Conservation (phyloP, 2,113 vertebrate genomes). For the Gallinago jamesoni region DNA sequence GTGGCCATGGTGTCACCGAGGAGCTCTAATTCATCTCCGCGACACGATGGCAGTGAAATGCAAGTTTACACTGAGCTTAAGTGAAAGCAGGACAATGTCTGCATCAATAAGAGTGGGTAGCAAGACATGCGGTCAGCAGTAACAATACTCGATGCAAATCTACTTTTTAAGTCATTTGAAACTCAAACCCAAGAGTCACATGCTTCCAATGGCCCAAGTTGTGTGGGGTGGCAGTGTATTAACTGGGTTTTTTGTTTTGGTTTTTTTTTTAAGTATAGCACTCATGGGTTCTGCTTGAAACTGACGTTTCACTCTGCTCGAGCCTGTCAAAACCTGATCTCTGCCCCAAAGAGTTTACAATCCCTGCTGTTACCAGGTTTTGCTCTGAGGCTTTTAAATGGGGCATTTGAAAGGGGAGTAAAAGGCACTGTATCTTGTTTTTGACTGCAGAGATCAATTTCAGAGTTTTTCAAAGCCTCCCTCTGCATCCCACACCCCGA, state of each 20-base stretch:
- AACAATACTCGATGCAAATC: rapidly evolving
- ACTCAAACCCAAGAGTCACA: neutral
- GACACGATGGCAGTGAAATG: neutral
- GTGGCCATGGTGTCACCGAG: neutral
- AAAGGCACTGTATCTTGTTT: neutral
- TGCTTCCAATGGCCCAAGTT: neutral
- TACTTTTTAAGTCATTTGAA: neutral
- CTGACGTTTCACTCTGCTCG: neutral
- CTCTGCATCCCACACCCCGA: neutral
- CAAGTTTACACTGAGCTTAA: neutral
- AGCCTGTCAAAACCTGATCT: neutral
- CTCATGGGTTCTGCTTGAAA: neutral
- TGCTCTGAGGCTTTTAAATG: neutral
- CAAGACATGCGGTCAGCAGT: no score
- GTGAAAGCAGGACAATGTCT: neutral
- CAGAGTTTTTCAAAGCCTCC: neutral
- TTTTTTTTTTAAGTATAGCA: neutral
- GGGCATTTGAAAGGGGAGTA: neutral
- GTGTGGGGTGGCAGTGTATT: neutral
- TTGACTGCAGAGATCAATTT: neutral
- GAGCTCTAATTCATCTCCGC: neutral
- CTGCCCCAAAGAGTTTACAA: neutral
- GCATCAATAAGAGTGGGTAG: neutral
- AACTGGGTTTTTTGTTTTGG: neutral
- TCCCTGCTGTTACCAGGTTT: neutral